Conservation (phyloP, 1,140 invertebrate species). For the Apis dorsata region DNA sequence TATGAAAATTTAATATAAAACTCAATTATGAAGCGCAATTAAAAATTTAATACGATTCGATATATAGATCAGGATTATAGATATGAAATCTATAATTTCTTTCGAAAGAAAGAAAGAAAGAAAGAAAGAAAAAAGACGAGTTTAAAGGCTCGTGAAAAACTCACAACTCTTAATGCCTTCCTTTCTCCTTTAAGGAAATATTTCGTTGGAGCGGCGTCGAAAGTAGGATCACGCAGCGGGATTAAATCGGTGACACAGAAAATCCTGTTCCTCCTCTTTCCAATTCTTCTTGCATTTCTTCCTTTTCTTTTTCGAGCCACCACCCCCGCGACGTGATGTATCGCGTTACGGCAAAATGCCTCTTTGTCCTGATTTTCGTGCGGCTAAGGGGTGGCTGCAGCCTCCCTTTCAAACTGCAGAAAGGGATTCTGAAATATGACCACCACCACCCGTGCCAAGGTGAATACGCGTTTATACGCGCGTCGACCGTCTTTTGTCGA, state of each 20-base stretch:
- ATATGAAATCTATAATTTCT: not conserved
- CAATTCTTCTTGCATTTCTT: not conserved
- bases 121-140: not conserved
- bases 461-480: slow-evolving; percentile 1
- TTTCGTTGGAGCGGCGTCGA: not conserved
- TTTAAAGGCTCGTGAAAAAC: slow-evolving; percentile 48
- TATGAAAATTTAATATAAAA: no score
- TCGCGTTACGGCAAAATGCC: slow-evolving; percentile 56
- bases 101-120: not conserved
- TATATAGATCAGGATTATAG: no score
- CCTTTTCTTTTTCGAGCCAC: not conserved
- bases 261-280: not conserved
- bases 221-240: slow-evolving; percentile 30
- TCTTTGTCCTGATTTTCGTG: slow-evolving; percentile 57
- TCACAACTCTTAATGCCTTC: slow-evolving; percentile 34
- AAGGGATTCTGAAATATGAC: slow-evolving; percentile 60
- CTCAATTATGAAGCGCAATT: no score
- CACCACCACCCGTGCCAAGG: slow-evolving; percentile 28
- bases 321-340: slow-evolving; percentile 42
- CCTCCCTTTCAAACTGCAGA: slow-evolving; percentile 27
- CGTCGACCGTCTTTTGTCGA: slow-evolving; percentile 8
- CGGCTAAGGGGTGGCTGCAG: not conserved
- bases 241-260: slow-evolving; percentile 60
- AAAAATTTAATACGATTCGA: no score
- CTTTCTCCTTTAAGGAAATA: slow-evolving; percentile 34